These are phyloP conservation scores for Miltochrista miniata DNA, from an alignment of 2,888 invertebrate genomes.

Conservation along the genomic window DNA sequence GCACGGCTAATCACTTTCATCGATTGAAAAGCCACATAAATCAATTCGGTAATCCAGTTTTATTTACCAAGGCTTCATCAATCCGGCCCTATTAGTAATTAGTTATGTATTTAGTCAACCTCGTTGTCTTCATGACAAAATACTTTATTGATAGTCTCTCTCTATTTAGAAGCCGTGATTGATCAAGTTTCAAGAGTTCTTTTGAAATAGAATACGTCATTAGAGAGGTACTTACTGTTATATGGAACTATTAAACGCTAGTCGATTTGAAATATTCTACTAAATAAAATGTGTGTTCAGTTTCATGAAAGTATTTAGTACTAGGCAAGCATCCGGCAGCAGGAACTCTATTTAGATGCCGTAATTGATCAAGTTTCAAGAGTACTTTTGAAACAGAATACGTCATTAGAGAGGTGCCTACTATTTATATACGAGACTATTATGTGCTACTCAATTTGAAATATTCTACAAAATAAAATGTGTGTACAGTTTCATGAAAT, in stretches of 20 bases:
- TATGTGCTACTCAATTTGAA: too few species aligned
- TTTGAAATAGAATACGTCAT: neutral
- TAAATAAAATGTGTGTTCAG: slow-evolving; percentile 22
- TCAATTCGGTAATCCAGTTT: neutral
- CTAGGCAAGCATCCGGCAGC: slow-evolving; percentile 41
- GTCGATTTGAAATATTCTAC: too few species aligned
- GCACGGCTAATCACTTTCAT: neutral
- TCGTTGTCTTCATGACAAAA: neutral
- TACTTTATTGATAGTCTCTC: neutral
- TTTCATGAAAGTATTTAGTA: slow-evolving; percentile 39
- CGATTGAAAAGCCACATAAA: neutral
- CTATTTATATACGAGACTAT: too few species aligned
- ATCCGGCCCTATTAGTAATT: neutral
- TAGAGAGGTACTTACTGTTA: too few species aligned
- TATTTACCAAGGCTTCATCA: neutral
- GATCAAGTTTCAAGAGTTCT: neutral
- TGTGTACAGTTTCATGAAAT: slow-evolving; percentile 30
- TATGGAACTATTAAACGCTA: neutral
- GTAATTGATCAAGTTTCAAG: too few species aligned
- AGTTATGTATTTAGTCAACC: neutral
- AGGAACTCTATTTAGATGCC: too few species aligned
- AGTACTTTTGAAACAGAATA: too few species aligned
- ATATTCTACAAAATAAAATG: slow-evolving; percentile 33
- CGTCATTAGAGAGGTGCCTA: too few species aligned
- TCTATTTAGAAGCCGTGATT: neutral